Percentiles rank a stretch among this genome's conserved stretches.
phyloP scores from a whole-genome alignment of 2,797 vertebrate genomes.

The Crenichthys baileyi region DNA sequence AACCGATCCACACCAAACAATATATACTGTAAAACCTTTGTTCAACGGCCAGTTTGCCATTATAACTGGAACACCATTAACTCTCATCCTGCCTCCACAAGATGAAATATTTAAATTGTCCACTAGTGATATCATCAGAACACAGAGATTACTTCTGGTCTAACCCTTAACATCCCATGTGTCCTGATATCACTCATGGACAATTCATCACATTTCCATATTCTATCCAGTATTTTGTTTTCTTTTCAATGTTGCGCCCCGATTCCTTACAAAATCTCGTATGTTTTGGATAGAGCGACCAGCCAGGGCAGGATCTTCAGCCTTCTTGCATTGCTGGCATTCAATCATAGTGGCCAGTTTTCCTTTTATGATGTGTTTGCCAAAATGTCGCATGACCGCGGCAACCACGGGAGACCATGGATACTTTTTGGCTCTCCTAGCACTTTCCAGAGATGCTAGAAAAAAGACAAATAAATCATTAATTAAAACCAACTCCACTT shows the following conservation, averaged over 20 bases:
- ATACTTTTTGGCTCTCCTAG: neutral
- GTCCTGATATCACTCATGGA: neutral
- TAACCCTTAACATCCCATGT: neutral
- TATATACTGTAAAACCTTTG: neutral
- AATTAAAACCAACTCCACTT: too few relatives aligned
- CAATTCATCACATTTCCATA: neutral
- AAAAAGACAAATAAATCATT: neutral
- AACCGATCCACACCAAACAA: constrained; percentile 2
- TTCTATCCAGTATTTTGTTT: constrained; percentile 4
- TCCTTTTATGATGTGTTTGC: constrained; percentile 5
- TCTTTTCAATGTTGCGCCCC: neutral
- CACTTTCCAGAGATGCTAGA: constrained; percentile 1
- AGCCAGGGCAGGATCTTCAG: constrained; percentile 13
- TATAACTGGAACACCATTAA: neutral
- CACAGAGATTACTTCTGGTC: neutral
- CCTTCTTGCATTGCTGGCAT: constrained; percentile 8
- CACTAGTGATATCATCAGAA: neutral
- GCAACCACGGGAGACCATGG: constrained; percentile 1
- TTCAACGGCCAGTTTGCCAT: neutral
- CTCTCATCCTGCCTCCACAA: neutral
- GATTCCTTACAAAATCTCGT: neutral
- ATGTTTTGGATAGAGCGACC: constrained; percentile 5
- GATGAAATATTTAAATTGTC: neutral
- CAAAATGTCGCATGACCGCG: neutral
- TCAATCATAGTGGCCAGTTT: constrained; percentile 5